A percentile compares a stretch with the other conserved stretches of the same genome.
Conservation (phyloP, 2,888 invertebrate genomes). For the Sarcophaga variegata region DNA sequence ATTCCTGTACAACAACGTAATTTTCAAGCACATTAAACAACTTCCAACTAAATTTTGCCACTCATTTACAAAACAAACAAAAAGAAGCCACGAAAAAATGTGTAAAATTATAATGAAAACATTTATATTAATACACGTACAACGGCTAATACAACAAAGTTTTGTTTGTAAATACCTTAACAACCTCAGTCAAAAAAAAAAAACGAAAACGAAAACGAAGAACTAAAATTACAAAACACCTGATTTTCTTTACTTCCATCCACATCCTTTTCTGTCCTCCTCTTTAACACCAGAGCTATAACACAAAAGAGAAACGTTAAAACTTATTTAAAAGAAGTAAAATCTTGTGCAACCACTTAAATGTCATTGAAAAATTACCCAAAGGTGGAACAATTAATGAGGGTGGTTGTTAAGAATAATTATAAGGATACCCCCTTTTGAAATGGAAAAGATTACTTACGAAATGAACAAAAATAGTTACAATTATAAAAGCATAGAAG, state of each 20-base stretch:
- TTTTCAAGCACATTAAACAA: conserved; percentile 53
- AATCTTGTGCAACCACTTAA: conserved; percentile 52
- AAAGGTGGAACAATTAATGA: conserved; percentile 70
- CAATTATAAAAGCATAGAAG: background rate
- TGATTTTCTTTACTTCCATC: background rate
- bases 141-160: conserved; percentile 1
- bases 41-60: conserved; percentile 32
- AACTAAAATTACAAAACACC: conserved; percentile 22
- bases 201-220: conserved; percentile 6
- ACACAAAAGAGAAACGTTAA: background rate
- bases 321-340: background rate
- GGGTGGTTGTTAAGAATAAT: conserved; percentile 70
- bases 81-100: background rate
- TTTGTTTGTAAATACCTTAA: conserved; percentile 46
- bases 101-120: conserved; percentile 59
- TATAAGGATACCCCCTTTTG: conserved; percentile 39
- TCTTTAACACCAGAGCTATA: background rate
- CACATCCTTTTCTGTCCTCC: conserved; percentile 58
- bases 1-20: background rate
- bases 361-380: conserved; percentile 68
- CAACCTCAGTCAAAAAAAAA: conserved; percentile 64
- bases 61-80: conserved; percentile 40
- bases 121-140: conserved; percentile 59
- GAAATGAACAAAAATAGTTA: conserved; percentile 6
- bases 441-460: background rate